Conservation (phyloP, 2,797 vertebrate genomes). For the Pangasius sanitwongsei region DNA sequence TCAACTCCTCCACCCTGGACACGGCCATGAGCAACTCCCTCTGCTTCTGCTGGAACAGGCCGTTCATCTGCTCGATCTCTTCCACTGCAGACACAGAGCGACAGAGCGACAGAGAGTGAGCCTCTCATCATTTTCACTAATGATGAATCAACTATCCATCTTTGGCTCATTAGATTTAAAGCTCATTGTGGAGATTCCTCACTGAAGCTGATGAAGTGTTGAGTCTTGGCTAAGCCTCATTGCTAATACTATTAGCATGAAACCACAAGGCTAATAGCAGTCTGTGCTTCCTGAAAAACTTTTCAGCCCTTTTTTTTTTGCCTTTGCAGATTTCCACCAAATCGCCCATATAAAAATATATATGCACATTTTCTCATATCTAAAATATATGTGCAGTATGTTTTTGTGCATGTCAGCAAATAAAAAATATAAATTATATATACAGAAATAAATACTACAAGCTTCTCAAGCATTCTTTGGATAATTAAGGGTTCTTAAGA, state of each 20-base stretch:
- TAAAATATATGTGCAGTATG: not conserved
- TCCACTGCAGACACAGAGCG: slow-evolving; percentile 78
- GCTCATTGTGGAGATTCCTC: not conserved
- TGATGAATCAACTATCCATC: slow-evolving; percentile 5
- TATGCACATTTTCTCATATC: not conserved
- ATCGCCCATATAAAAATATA: not conserved
- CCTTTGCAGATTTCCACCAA: not conserved
- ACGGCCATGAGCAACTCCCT: slow-evolving; percentile 87
- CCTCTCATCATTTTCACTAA: slow-evolving; percentile 7
- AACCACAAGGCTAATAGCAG: not conserved
- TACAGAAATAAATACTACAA: not conserved
- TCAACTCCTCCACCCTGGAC: slow-evolving; percentile 89
- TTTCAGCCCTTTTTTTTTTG: not conserved
- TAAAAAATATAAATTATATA: not conserved
- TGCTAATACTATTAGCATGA: slow-evolving; percentile 8
- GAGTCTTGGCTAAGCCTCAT: not conserved
- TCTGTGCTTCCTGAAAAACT: not conserved
- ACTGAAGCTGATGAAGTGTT: slow-evolving; percentile 2
- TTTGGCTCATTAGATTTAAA: not conserved
- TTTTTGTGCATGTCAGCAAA: not conserved
- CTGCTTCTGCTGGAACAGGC: slow-evolving; percentile 95
- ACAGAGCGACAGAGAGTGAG: slow-evolving; percentile 9
- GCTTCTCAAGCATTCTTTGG: not conserved
- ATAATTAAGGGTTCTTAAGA: not conserved
- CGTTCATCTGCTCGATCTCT: slow-evolving; percentile 94